Evolutionary conservation across 2,797 vertebrate genomes (phyloP).

Genomic region (Uromys caudimaculatus): DNA sequence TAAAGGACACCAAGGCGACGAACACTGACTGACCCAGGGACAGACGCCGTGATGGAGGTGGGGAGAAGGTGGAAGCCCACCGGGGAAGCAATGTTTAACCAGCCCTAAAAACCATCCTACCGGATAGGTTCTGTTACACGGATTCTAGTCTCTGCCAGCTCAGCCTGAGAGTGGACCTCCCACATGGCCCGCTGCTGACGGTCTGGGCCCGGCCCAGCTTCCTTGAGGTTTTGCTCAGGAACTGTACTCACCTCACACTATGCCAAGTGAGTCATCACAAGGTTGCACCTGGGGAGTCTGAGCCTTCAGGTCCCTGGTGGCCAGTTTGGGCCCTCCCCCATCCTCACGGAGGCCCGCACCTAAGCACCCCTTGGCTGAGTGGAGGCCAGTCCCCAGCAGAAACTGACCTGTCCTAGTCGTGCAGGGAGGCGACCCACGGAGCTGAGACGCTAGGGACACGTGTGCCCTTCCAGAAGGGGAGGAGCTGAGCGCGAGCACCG

Average conservation of each 20-base stretch:
- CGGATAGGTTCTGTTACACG: background rate
- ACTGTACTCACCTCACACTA: background rate
- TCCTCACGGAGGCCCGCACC: background rate
- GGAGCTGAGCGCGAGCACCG: rapidly evolving
- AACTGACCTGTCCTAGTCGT: background rate
- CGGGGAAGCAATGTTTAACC: background rate
- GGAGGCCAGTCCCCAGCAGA: background rate
- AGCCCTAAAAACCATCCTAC: background rate
- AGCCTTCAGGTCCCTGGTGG: background rate
- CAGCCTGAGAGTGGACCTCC: background rate
- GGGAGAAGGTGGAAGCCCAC: background rate
- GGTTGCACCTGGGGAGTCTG: background rate
- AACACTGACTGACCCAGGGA: too few species aligned
- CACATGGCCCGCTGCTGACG: background rate
- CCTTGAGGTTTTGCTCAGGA: background rate
- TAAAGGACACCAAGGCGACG: background rate
- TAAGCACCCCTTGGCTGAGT: background rate
- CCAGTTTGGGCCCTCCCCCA: background rate
- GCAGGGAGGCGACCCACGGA: too few species aligned
- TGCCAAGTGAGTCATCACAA: background rate
- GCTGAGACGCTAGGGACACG: background rate
- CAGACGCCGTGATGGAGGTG: background rate
- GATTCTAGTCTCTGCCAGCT: background rate
- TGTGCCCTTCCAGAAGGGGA: background rate
- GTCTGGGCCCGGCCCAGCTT: background rate